These are phyloP conservation scores for Telmatochromis bifrenatus DNA, from an alignment of 2,113 vertebrate genomes.

Conservation along the genomic window DNA sequence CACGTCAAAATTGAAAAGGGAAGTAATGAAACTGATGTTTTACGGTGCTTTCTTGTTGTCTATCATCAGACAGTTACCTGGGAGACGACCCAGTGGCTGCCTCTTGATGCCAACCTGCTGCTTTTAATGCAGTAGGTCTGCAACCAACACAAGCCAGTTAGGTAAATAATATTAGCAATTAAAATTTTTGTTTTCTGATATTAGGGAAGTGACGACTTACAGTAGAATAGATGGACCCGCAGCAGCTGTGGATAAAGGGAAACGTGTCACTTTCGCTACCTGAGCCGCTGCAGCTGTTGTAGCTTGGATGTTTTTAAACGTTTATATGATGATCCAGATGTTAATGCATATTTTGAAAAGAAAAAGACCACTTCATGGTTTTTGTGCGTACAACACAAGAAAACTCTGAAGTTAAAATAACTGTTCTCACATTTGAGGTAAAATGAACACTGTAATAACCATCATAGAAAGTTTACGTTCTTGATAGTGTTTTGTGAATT, in stretches of 20 bases:
- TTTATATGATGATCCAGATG: not conserved
- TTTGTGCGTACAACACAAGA: not conserved
- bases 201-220: not conserved
- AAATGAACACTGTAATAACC: not conserved
- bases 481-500: not conserved
- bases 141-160: not conserved
- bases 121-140: not conserved
- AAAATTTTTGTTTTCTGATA: not conserved
- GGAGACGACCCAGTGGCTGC: not conserved
- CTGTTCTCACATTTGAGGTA: not conserved
- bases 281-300: not conserved
- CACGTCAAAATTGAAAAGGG: not conserved
- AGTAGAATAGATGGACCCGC: not conserved
- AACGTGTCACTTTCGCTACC: not conserved
- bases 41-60: accelerated
- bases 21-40: not conserved
- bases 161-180: not conserved
- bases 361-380: not conserved
- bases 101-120: not conserved
- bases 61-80: not conserved
- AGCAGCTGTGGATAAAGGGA: not conserved
- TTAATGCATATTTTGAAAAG: not conserved
- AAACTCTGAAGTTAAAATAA: not conserved
- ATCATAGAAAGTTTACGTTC: not conserved
- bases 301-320: not conserved